Evolutionary conservation across 2,797 vertebrate species (phyloP).

Genomic region (Microcaecilia unicolor): DNA sequence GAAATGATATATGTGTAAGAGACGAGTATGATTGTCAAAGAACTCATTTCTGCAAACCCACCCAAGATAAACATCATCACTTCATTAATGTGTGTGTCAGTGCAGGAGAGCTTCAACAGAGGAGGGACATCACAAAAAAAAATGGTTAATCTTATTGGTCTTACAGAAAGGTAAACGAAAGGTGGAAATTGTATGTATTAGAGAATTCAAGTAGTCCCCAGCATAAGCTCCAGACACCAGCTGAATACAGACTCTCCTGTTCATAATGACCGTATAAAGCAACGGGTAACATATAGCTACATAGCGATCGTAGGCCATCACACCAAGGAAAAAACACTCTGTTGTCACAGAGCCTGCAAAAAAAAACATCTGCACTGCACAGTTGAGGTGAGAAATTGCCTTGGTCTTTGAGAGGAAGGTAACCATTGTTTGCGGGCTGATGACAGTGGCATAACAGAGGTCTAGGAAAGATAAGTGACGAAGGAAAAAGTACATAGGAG

Average conservation of each 20-base stretch:
- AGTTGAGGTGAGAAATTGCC: conserved; percentile 3
- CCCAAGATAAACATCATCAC: conserved; percentile 7
- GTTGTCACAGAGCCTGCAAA: conserved; percentile 4
- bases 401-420: conserved; percentile 3
- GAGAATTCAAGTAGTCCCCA: not conserved
- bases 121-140: too few relatives aligned
- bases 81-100: conserved; percentile 23
- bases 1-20: too few relatives aligned
- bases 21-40: conserved; percentile 3
- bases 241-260: not conserved
- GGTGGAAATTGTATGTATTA: not conserved
- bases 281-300: too few relatives aligned
- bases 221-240: not conserved
- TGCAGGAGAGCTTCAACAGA: conserved; percentile 35
- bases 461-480: not conserved
- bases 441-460: not conserved
- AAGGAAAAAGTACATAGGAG: conserved; percentile 27
- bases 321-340: conserved; percentile 2
- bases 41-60: conserved; percentile 9
- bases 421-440: conserved; percentile 5
- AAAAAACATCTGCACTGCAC: conserved; percentile 3
- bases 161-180: conserved; percentile 16
- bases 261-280: conserved; percentile 9
- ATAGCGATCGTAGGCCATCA: too few relatives aligned
- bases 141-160: conserved; percentile 29